phyloP scores from a whole-genome alignment of 2,888 invertebrate species.

The Melanchra persicariae region DNA sequence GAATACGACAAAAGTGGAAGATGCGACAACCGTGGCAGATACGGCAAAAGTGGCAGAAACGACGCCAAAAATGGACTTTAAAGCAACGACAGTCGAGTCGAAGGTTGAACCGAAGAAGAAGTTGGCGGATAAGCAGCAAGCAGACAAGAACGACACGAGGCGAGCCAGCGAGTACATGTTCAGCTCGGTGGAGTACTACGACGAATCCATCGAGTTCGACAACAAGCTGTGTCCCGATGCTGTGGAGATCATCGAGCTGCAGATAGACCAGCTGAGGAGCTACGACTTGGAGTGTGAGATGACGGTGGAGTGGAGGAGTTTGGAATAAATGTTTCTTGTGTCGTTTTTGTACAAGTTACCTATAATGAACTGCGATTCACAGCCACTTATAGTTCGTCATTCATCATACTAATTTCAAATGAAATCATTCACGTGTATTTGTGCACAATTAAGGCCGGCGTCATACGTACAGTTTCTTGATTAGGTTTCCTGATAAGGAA shows the following conservation, averaged over 20 bases:
- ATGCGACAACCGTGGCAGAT: conserved; percentile 25
- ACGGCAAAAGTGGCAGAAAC: conserved; percentile 13
- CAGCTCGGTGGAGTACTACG: conserved; percentile 83
- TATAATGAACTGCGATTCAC: neutral
- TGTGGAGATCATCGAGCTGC: conserved; percentile 75
- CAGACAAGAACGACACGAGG: conserved; percentile 62
- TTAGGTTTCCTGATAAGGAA: too few relatives aligned
- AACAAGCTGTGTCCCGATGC: conserved; percentile 70
- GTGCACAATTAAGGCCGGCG: too few relatives aligned
- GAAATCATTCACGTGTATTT: too few relatives aligned
- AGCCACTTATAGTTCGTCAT: neutral
- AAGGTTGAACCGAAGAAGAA: conserved; percentile 14
- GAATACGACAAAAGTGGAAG: neutral
- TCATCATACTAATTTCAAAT: too few relatives aligned
- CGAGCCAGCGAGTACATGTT: conserved; percentile 80
- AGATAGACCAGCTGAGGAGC: conserved; percentile 76
- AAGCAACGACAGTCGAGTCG: conserved; percentile 35
- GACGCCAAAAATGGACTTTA: conserved; percentile 29
- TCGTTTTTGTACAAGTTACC: neutral
- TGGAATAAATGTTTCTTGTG: conserved; percentile 56
- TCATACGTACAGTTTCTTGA: too few relatives aligned
- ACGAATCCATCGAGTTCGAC: conserved; percentile 76
- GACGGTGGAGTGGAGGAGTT: conserved; percentile 79
- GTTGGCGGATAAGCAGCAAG: conserved; percentile 8
- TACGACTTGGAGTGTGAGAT: conserved; percentile 82